phyloP scores from a whole-genome alignment of 2,797 vertebrate species.

The Malurus leucopterus region DNA sequence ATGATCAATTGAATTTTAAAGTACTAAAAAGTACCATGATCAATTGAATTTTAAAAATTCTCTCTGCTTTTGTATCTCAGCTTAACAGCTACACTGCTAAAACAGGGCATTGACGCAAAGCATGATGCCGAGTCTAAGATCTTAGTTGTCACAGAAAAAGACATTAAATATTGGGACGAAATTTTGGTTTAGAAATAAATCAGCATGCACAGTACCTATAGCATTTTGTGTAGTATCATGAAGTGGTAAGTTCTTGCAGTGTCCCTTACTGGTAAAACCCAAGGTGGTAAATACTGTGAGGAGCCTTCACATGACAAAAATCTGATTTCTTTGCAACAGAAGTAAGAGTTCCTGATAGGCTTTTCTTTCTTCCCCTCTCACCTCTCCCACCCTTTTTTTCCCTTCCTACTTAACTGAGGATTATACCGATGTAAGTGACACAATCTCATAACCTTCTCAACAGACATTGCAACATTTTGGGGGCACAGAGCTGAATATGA shows the following conservation, averaged over 20 bases:
- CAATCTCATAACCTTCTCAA: not conserved
- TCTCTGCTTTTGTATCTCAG: not conserved
- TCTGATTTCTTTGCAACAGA: not conserved
- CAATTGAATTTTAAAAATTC: not conserved
- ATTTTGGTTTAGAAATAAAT: not conserved
- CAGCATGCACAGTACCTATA: not conserved
- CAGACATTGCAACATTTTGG: not conserved
- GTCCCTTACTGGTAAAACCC: not conserved
- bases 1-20: not conserved
- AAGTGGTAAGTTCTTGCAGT: not conserved
- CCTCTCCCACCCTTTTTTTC: rapidly evolving
- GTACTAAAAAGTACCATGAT: not conserved
- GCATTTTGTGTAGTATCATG: not conserved
- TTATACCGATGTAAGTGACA: not conserved
- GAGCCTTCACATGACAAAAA: not conserved
- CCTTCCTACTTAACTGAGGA: not conserved
- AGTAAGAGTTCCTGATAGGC: not conserved
- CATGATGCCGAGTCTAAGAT: not conserved
- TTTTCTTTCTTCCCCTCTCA: not conserved
- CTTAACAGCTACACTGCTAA: not conserved
- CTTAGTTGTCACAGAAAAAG: not conserved
- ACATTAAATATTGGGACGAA: not conserved
- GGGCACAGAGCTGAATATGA: not conserved
- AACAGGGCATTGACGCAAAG: not conserved
- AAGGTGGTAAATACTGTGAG: not conserved